Evolutionary conservation across 2,797 vertebrate species (phyloP).

Genomic region (Darevskia mixta): DNA sequence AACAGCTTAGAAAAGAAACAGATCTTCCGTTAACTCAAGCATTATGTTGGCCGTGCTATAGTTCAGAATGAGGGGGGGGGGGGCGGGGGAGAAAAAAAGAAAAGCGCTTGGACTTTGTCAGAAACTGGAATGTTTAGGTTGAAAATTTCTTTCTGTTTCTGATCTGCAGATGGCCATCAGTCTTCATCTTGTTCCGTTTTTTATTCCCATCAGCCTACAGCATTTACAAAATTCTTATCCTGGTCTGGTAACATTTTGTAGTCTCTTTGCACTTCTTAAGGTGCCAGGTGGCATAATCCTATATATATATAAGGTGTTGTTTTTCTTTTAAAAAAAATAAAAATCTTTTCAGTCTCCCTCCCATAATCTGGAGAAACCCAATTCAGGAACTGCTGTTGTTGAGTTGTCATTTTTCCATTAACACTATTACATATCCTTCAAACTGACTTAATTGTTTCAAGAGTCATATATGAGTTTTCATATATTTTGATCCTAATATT

Average conservation of each 20-base stretch:
- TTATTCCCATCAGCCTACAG: background rate
- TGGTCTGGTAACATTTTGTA: background rate
- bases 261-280: background rate
- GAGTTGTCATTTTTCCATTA: too few relatives aligned
- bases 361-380: constrained; percentile 38
- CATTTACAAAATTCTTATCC: background rate
- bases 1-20: constrained; percentile 10
- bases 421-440: too few relatives aligned
- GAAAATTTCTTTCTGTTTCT: constrained; percentile 25
- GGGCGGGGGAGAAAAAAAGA: background rate
- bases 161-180: background rate
- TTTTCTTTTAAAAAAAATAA: background rate
- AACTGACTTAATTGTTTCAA: too few relatives aligned
- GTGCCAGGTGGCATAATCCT: background rate
- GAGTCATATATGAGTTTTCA: too few relatives aligned
- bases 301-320: background rate
- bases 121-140: background rate
- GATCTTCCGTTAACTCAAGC: constrained; percentile 22
- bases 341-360: background rate
- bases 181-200: background rate
- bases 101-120: background rate
- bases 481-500: too few relatives aligned
- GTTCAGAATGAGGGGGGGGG: background rate
- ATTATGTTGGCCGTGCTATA: background rate
- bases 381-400: background rate